These are phyloP conservation scores for Dyspetes luteomarginatus DNA, from an alignment of 2,888 invertebrate genomes.

Conservation along the genomic window DNA sequence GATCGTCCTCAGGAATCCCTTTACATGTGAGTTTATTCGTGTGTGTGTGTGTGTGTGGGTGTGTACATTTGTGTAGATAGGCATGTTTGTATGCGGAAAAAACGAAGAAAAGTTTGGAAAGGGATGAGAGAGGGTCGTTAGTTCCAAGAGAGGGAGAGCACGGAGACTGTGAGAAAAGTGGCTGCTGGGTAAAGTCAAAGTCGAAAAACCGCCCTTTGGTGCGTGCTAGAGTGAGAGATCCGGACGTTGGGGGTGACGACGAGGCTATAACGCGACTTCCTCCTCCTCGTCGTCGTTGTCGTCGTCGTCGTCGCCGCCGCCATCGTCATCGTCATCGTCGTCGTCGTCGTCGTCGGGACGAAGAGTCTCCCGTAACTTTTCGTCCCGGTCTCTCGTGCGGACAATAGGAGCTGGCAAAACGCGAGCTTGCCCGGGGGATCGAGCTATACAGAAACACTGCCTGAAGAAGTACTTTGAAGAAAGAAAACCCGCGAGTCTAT, in stretches of 20 bases:
- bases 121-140: slow-evolving; percentile 48
- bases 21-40: slow-evolving; percentile 7
- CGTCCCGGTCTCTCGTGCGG: slow-evolving; percentile 70
- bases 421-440: slow-evolving; percentile 54
- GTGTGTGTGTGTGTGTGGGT: slow-evolving; percentile 15
- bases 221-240: slow-evolving; percentile 48
- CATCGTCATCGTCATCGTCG: slow-evolving; percentile 39
- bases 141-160: slow-evolving; percentile 52
- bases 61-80: slow-evolving; percentile 4
- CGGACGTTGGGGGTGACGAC: slow-evolving; percentile 62
- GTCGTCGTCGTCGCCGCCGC: slow-evolving; percentile 31
- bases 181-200: slow-evolving; percentile 58
- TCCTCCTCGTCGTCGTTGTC: slow-evolving; percentile 30
- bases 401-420: slow-evolving; percentile 66
- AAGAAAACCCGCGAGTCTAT: slow-evolving; percentile 48
- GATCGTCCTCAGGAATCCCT: slow-evolving; percentile 36
- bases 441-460: slow-evolving; percentile 47
- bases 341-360: slow-evolving; percentile 35
- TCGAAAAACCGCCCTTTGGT: slow-evolving; percentile 49
- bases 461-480: slow-evolving; percentile 61
- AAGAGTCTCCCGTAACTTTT: slow-evolving; percentile 53
- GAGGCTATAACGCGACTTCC: slow-evolving; percentile 63
- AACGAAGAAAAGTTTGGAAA: slow-evolving; percentile 30
- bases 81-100: slow-evolving; percentile 23
- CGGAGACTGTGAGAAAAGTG: slow-evolving; percentile 57